These are phyloP conservation scores for Clepsis dumicolana DNA, from an alignment of 2,888 invertebrate species.

Conservation along the genomic window DNA sequence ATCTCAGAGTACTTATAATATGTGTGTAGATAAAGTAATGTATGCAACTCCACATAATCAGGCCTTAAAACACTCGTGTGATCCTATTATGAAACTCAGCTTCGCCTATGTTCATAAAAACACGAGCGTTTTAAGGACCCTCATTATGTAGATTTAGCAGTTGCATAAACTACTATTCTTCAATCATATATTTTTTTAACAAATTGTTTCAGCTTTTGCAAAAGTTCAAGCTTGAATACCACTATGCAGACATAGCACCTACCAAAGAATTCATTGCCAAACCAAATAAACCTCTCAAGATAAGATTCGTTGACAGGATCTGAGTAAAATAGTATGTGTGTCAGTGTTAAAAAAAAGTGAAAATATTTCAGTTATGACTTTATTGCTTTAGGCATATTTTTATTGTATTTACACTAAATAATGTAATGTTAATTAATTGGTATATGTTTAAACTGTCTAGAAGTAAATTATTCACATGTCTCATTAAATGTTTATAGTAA, in stretches of 20 bases:
- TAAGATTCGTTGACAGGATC: conserved; percentile 88
- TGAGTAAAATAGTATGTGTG: background rate
- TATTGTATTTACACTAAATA: background rate
- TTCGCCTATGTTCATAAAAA: too few relatives aligned
- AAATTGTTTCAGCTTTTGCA: conserved; percentile 82
- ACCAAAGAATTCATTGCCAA: conserved; percentile 85
- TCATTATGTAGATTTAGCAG: too few relatives aligned
- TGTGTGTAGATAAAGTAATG: too few relatives aligned
- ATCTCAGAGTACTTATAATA: too few relatives aligned
- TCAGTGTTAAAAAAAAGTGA: background rate
- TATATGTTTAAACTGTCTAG: conserved; percentile 17
- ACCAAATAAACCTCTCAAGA: conserved; percentile 87
- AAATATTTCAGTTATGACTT: conserved; percentile 45
- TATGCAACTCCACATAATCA: too few relatives aligned
- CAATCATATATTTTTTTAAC: background rate
- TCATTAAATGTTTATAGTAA: conserved; percentile 26
- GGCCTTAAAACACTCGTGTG: too few relatives aligned
- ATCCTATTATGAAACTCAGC: too few relatives aligned
- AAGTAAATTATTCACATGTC: conserved; percentile 23
- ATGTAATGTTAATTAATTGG: conserved; percentile 11
- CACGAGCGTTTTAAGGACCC: too few relatives aligned
- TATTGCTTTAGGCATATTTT: conserved; percentile 21
- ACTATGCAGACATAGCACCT: conserved; percentile 88
- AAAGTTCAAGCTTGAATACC: conserved; percentile 88
- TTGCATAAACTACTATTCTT: too few relatives aligned